These are phyloP conservation scores for Pangasius djambal DNA, from an alignment of 2,797 vertebrate species.

Conservation along the genomic window DNA sequence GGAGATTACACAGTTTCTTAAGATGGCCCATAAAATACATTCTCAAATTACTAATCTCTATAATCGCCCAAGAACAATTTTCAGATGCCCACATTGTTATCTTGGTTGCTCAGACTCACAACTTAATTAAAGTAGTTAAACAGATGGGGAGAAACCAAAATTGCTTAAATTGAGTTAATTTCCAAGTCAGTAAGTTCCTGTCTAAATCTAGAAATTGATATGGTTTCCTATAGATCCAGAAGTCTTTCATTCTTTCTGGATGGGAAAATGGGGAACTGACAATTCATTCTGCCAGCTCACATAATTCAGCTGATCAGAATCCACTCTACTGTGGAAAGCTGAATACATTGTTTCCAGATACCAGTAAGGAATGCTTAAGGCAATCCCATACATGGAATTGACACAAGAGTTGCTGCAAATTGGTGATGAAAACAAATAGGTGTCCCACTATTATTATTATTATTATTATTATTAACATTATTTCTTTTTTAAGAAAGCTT, in stretches of 20 bases:
- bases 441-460: not conserved
- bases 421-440: not conserved
- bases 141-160: not conserved
- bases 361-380: conserved; percentile 1
- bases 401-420: conserved; percentile 10
- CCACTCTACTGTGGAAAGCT: not conserved
- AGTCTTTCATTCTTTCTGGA: not conserved
- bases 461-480: not conserved
- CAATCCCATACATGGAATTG: not conserved
- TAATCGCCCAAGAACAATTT: conserved; percentile 64
- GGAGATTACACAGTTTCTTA: conserved; percentile 64
- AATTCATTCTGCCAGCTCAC: not conserved
- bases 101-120: not conserved
- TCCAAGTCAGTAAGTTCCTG: not conserved
- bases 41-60: conserved; percentile 61
- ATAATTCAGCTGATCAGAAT: conserved; percentile 10
- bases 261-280: not conserved
- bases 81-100: conserved; percentile 55
- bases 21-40: conserved; percentile 52
- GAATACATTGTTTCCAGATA: conserved; percentile 16
- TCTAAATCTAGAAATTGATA: not conserved
- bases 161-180: not conserved
- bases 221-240: not conserved
- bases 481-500: not conserved
- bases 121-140: conserved; percentile 16